These are phyloP conservation scores for Drosophila subpulchrella DNA, from an alignment of 1,140 invertebrate species.

Conservation along the genomic window DNA sequence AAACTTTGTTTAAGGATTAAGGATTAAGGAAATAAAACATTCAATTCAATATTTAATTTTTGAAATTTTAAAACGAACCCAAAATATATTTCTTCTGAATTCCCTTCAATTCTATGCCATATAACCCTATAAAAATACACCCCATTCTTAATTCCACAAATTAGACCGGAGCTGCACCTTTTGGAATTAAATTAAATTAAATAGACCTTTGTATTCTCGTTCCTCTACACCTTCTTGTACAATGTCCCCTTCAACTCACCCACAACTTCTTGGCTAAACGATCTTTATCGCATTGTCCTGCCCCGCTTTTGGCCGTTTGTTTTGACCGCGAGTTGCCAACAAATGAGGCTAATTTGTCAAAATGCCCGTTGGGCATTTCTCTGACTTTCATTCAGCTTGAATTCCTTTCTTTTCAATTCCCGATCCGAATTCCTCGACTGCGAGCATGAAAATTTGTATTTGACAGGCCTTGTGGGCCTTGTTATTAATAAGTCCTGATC, in stretches of 20 bases:
- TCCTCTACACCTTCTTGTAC: neutral
- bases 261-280: slow-evolving; percentile 30
- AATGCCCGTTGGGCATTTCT: slow-evolving; percentile 34
- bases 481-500: slow-evolving; percentile 72
- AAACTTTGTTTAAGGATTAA: neutral
- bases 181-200: slow-evolving; percentile 47
- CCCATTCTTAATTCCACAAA: neutral
- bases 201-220: slow-evolving; percentile 9
- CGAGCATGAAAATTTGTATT: slow-evolving; percentile 73
- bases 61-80: too few relatives aligned
- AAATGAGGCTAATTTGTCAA: slow-evolving; percentile 83
- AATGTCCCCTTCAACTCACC: slow-evolving; percentile 2
- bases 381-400: slow-evolving; percentile 39
- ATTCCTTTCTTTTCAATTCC: slow-evolving; percentile 44
- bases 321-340: slow-evolving; percentile 69
- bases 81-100: neutral
- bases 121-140: neutral
- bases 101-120: neutral
- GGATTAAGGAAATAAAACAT: too few relatives aligned
- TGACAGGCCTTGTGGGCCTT: slow-evolving; percentile 60
- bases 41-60: too few relatives aligned
- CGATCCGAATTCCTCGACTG: slow-evolving; percentile 20
- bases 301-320: slow-evolving; percentile 51
- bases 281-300: slow-evolving; percentile 75
- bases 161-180: slow-evolving; percentile 37